Base-by-base conservation (phyloP, 2,888 invertebrate species). In the Julus scanicus region DNA sequence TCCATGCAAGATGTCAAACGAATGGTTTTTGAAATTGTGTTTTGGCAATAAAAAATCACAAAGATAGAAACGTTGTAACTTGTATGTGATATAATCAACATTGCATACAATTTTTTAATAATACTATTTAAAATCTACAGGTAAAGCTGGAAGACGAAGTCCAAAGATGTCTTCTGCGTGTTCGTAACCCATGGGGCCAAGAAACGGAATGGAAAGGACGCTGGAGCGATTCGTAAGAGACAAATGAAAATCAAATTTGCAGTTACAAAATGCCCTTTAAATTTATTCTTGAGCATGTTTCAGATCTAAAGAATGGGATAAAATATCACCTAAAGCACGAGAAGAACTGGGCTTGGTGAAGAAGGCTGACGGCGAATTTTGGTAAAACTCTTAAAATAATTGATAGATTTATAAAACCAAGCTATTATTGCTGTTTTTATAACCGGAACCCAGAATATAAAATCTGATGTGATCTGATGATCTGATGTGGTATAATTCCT, bases 201-300 rank as follows among this genome's bases (percentile, higher is more conserved):
- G 53, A 53, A 53, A 53, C 53, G 11, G 53, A 85, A 85, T 85
- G 85, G 85, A 85, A 85, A 44, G 85, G 85, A 20, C 85, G 85
- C 48, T 85, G 85, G 85, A 85, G 85, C 44, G 85, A 85, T 48
- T 44, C 44, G 85, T 85, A 85, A 40, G 44, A 11, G 8, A 85
- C 9, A 53, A 13, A 13, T 17, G 40, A 40, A 6, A 40, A 13
- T 37, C 53, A 53, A 15, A 4, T 53, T 53, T 13, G 3, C 17
- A 53, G 6, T 49, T 6, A 13, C 53, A 9, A 40, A 6, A 13
- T 85, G 11, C n/a, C 5, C 44, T 9, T 15, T 11, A 85, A 6
- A 11, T 15, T 85, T 40, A n/a, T 83, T 83, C 13, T 39, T 15
- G 11, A 83, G 3, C 3, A 5, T n/a, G 37, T 39, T 39, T 44